Evolutionary conservation across 2,888 invertebrate genomes (phyloP).

Genomic region (Drosophila peninsularis): DNA sequence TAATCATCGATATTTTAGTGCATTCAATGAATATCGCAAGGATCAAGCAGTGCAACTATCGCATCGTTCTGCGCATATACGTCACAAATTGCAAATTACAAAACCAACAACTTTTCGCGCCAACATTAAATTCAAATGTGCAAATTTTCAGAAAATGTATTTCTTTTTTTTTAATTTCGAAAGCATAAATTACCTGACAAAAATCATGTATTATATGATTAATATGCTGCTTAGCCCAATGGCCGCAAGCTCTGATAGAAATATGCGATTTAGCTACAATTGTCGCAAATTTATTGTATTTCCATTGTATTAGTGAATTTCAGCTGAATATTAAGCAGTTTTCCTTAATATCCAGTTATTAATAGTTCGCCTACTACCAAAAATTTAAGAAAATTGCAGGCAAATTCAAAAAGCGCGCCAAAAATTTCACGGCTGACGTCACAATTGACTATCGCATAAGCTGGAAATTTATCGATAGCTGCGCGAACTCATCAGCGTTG

Average conservation of each 20-base stretch:
- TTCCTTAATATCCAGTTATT: neutral
- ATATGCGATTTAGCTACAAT: no score
- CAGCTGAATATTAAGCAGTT: neutral
- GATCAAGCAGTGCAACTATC: neutral
- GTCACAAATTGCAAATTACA: neutral
- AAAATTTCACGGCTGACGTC: neutral
- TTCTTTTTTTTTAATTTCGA: neutral
- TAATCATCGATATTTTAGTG: neutral
- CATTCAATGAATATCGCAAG: neutral
- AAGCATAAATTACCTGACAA: neutral
- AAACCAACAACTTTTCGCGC: neutral
- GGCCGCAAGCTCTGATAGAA: neutral
- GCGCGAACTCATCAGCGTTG: neutral
- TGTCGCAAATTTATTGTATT: neutral
- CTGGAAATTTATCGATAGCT: conserved; percentile 20
- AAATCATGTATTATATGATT: neutral
- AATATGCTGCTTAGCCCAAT: neutral
- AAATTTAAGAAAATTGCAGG: neutral
- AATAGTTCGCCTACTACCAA: neutral
- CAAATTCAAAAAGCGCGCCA: conserved; percentile 2
- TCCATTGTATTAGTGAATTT: no score
- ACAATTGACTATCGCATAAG: neutral
- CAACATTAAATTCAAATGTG: neutral
- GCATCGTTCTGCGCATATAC: neutral
- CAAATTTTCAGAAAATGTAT: neutral